These are phyloP conservation scores for Phalanger gymnotis DNA, from an alignment of 2,797 vertebrate species.

Conservation along the genomic window DNA sequence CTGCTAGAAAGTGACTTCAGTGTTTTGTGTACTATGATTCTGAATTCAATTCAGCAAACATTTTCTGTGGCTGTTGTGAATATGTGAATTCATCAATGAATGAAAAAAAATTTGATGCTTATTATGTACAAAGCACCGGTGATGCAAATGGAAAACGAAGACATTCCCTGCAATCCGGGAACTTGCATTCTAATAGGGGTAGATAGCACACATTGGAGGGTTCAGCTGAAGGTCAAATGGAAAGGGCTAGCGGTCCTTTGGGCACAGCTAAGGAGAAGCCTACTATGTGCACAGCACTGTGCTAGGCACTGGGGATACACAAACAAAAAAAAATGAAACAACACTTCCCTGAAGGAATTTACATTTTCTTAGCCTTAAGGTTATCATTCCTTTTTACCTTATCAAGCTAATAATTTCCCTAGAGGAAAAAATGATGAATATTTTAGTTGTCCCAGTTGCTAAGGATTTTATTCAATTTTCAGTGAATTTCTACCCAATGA, in stretches of 20 bases:
- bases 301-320: neutral
- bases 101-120: neutral
- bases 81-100: neutral
- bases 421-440: neutral
- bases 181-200: neutral
- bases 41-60: neutral
- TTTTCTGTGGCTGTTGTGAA: neutral
- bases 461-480: neutral
- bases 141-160: neutral
- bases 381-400: slow-evolving; percentile 39
- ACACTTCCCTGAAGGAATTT: neutral
- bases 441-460: neutral
- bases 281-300: neutral
- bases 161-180: neutral
- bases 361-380: neutral
- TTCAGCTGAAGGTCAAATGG: neutral
- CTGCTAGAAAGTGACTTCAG: neutral
- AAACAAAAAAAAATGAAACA: neutral
- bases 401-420: neutral
- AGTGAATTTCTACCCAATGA: neutral
- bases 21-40: neutral
- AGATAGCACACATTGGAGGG: neutral
- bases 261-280: neutral
- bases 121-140: neutral
- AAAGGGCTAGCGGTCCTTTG: neutral